Base-by-base conservation (phyloP, 2,797 vertebrate genomes). In the Distichodus sexfasciatus region DNA sequence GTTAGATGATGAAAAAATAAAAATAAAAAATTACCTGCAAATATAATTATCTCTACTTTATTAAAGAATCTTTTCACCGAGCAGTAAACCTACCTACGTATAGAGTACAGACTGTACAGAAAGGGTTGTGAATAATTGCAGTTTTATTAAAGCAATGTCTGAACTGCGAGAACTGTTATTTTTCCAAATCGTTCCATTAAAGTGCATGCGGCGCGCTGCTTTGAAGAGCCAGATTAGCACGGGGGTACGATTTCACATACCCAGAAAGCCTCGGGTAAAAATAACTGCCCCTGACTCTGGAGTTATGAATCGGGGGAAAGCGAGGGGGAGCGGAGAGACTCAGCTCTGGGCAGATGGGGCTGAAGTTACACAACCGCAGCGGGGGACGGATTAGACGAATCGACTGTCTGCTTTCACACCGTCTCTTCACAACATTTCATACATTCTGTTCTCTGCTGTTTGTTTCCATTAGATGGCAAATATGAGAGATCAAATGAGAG, bases 171-270 rank as follows among this genome's bases (percentile, higher is more conserved):
- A 44, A 53, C 36, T 15, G 21, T 50, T 69, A 63, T 70, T 72
- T 71, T 72, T 71, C 51, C 66, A 54, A 73, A 14, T 41, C 47
- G 69, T 84, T 88, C 86, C 74, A 88, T 86, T 88, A 80, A 82
- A 84, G 85, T 53, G 76, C 79, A 84, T 83, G 73, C 69, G 55
- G 70, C 75, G 40, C 74, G 48, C 83, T 82, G 85, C 87, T 91
- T 90, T 90, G 88, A 90, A 91, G 85, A 76, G 63, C 23, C 41
- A 81, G 82, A 90, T 91, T 91, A 91, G 87, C 89, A 88, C 88
- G 6, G 26, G 81, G 86, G 78, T 91, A 86, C 64, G 71, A 82
- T 91, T 92, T 90, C 92, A 89, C 89, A 91, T 92, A 77, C 85
- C 79, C 74, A 26, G 71, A 81, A 77, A 82, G 83, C 80, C 76